Base-by-base conservation (phyloP, 1,140 invertebrate genomes). In the Drosophila teissieri region DNA sequence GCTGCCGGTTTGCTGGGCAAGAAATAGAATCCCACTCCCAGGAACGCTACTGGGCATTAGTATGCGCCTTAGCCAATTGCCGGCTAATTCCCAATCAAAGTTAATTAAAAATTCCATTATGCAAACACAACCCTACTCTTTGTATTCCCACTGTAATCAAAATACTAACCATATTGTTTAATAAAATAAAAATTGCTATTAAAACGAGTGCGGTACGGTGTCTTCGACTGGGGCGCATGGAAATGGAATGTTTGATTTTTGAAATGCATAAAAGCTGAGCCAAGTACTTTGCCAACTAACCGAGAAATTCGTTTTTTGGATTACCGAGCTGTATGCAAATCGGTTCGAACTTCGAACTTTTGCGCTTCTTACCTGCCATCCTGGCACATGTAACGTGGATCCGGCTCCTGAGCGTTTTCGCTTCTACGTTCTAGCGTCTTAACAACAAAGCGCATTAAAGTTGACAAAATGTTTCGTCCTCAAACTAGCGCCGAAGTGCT, bases 381-480 rank as follows among this genome's bases (percentile, higher is more conserved):
- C 22, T 48, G 39, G 36, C 54, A 27, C 52, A 55, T 51, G 55
- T 55, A 75, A 22, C 60, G 53, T 36, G 37, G 31, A 58, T 69
- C 34, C 27, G 37, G 36, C 63, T 69, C 24, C 27, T 17, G 40
- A 39, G 34, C 48, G 52, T 53, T 52, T 48, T n/a, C n/a, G n/a
- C n/a, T n/a, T 55, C 49, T 37, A 44, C 34, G 19, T 57, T 63
- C 54, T 56, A 46, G 24, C 53, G 49, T 56, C 69, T 69, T 53
- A 57, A 49, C 68, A 86, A 74, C 61, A 81, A 85, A 85, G 82
- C 64, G 74, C 78, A 78, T 86, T 86, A 81, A 85, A 81, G 68
- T 81, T 86, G 68, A 85, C 68, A 78, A 81, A 78, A 86, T 69
- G 68, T 53, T 80, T 74, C 74, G 67, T 62, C 52, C 46, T 12